Evolutionary conservation across 1,140 invertebrate species (phyloP).

Genomic region (Choristoneura fumiferana): DNA sequence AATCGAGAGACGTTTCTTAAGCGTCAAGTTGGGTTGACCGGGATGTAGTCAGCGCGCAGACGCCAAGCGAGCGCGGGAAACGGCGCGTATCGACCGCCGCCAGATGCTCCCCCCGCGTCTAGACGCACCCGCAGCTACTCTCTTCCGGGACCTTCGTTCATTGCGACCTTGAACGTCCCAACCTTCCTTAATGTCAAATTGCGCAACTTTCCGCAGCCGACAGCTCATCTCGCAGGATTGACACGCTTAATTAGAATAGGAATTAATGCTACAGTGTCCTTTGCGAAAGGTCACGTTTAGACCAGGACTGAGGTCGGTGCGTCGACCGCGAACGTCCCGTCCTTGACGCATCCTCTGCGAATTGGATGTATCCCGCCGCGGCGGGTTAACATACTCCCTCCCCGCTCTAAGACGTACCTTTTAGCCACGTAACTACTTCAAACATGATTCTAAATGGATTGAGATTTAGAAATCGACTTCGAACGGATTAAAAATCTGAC

Average conservation of each 20-base stretch:
- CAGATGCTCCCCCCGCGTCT: slow-evolving; percentile 57
- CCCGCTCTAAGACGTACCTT: slow-evolving; percentile 35
- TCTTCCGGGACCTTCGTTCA: slow-evolving; percentile 72
- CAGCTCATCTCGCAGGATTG: slow-evolving; percentile 40
- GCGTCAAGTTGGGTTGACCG: slow-evolving; percentile 49
- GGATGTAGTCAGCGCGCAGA: slow-evolving; percentile 56
- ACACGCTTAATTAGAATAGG: slow-evolving; percentile 47
- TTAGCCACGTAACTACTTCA: slow-evolving; percentile 1
- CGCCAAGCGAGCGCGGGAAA: slow-evolving; percentile 72
- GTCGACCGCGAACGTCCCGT: slow-evolving; percentile 60
- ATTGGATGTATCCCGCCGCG: slow-evolving; percentile 39
- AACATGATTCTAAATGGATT: slow-evolving; percentile 11
- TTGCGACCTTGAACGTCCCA: slow-evolving; percentile 73
- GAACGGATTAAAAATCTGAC: slow-evolving; percentile 10
- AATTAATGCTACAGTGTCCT: slow-evolving; percentile 30
- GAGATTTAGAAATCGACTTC: slow-evolving; percentile 16
- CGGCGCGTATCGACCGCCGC: slow-evolving; percentile 70
- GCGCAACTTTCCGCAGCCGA: slow-evolving; percentile 39
- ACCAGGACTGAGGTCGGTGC: slow-evolving; percentile 49
- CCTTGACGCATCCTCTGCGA: slow-evolving; percentile 60
- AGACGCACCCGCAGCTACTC: slow-evolving; percentile 64
- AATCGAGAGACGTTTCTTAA: slow-evolving; percentile 36
- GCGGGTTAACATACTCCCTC: slow-evolving; percentile 55
- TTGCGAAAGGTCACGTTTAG: slow-evolving; percentile 21
- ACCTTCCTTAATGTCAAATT: slow-evolving; percentile 72